These are phyloP conservation scores for Toxotes jaculatrix DNA, from an alignment of 2,113 vertebrate genomes.

Conservation along the genomic window DNA sequence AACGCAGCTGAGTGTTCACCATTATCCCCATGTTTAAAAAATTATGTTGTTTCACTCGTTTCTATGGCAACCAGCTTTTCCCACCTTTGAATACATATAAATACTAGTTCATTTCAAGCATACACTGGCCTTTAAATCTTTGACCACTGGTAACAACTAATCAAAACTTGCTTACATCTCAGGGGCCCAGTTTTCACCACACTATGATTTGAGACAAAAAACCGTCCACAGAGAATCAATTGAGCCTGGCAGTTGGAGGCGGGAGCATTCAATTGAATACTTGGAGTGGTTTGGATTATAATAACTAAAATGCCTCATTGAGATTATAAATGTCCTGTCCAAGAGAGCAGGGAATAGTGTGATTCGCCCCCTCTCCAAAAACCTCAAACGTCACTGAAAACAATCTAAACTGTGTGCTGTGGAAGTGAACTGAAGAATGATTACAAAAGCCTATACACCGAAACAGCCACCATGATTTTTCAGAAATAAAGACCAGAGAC, in stretches of 20 bases:
- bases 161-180: not conserved
- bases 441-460: not conserved
- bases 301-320: not conserved
- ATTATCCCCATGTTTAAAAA: too few species aligned
- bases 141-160: not conserved
- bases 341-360: not conserved
- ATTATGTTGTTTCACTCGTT: too few species aligned
- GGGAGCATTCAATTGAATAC: not conserved
- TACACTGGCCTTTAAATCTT: not conserved
- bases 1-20: not conserved
- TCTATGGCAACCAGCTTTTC: not conserved
- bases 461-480: conserved; percentile 5
- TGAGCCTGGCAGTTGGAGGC: not conserved
- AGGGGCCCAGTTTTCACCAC: not conserved
- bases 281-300: not conserved
- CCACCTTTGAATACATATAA: not conserved
- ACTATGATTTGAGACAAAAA: not conserved
- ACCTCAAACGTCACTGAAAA: not conserved
- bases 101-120: not conserved
- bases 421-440: not conserved
- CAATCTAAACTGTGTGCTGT: not conserved
- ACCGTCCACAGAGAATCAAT: not conserved
- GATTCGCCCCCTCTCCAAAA: not conserved
- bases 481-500: conserved; percentile 4
- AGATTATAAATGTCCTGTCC: not conserved